A percentile compares a stretch with the other conserved stretches of the same genome.
These are phyloP conservation scores for Fulmarus glacialis DNA, from an alignment of 2,113 vertebrate genomes.

Conservation along the genomic window DNA sequence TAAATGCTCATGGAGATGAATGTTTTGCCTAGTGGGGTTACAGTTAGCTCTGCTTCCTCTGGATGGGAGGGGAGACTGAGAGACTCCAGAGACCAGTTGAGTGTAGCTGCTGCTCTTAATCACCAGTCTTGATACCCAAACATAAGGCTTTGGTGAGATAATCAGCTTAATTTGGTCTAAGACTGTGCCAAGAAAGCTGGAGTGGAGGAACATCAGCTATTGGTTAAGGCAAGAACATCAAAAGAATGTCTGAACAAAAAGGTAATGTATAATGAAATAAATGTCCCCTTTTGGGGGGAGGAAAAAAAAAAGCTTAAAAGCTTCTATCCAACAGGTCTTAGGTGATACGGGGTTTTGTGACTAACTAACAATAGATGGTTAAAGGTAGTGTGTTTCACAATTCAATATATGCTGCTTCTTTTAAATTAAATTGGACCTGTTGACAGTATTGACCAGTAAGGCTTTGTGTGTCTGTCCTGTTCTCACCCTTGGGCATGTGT, in stretches of 20 bases:
- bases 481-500: neutral
- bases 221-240: neutral
- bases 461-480: neutral
- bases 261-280: neutral
- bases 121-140: neutral
- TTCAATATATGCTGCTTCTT: neutral
- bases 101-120: neutral
- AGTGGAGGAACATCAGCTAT: neutral
- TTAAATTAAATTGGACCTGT: neutral
- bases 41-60: neutral
- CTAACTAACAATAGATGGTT: neutral
- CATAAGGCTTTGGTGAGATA: neutral
- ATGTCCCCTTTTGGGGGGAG: no score
- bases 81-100: neutral
- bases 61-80: neutral
- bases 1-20: neutral
- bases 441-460: neutral
- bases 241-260: neutral
- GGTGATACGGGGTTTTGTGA: neutral
- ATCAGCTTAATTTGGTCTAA: neutral
- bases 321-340: neutral
- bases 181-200: neutral
- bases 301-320: neutral
- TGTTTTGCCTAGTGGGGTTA: neutral
- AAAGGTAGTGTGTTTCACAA: neutral